Evolutionary conservation across 2,797 vertebrate genomes (phyloP).

Genomic region (Paratrypauchen microcephalus): DNA sequence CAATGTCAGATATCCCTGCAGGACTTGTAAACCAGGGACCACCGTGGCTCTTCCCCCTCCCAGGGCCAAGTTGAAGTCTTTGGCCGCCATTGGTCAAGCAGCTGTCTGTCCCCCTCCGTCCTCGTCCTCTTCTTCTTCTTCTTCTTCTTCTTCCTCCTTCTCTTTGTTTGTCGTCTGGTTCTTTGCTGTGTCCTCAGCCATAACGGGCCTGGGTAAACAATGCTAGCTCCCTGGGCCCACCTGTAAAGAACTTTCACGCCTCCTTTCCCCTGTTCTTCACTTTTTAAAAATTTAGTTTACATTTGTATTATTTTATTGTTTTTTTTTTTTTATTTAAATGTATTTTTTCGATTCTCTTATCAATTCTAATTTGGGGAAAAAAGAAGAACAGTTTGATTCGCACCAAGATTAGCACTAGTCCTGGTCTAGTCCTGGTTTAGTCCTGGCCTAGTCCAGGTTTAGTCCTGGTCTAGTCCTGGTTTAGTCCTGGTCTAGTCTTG

Average conservation of each 20-base stretch:
- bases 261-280: conserved; percentile 21
- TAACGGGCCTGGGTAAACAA: conserved; percentile 76
- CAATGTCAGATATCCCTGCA: conserved; percentile 48
- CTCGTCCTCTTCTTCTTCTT: too few relatives aligned
- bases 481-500: too few relatives aligned
- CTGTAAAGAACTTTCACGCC: conserved; percentile 65
- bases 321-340: too few relatives aligned
- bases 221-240: conserved; percentile 69
- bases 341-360: too few relatives aligned
- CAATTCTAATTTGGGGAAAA: too few relatives aligned
- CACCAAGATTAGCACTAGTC: too few relatives aligned
- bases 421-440: too few relatives aligned
- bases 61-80: conserved; percentile 77
- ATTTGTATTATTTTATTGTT: too few relatives aligned
- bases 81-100: conserved; percentile 50
- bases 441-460: too few relatives aligned
- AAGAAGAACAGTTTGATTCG: too few relatives aligned
- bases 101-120: conserved; percentile 50
- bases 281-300: too few relatives aligned
- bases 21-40: conserved; percentile 36
- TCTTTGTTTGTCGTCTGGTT: conserved; percentile 65
- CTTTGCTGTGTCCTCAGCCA: conserved; percentile 58
- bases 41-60: conserved; percentile 41
- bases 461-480: too few relatives aligned
- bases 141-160: background rate